Conservation (phyloP, 1,140 invertebrate genomes). For the Condylostylus longicornis region DNA sequence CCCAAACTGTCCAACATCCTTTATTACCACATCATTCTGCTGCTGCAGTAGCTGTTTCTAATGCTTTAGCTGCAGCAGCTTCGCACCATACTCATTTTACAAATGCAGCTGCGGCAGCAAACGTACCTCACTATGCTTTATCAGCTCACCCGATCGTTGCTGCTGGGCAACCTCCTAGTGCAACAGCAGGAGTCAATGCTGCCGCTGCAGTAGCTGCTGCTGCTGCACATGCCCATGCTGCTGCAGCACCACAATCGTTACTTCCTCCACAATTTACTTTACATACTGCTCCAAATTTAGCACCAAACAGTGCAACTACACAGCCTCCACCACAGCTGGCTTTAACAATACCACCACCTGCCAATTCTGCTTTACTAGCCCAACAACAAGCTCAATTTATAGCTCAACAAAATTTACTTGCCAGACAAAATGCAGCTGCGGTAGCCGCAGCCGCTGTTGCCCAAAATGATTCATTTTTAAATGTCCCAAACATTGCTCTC, state of each 20-base stretch:
- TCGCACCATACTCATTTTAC: conserved; percentile 12
- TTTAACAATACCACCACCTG: conserved; percentile 11
- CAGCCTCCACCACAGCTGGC: conserved; percentile 9
- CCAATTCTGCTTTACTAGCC: conserved; percentile 22
- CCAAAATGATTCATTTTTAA: conserved; percentile 22
- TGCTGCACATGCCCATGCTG: conserved; percentile 5
- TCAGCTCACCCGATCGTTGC: conserved; percentile 1
- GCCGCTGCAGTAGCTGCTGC: conserved; percentile 9
- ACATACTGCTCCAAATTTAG: neutral
- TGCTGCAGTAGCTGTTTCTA: conserved; percentile 10
- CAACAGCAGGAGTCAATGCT: conserved; percentile 5
- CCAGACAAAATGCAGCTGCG: conserved; percentile 23
- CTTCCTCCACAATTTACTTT: neutral
- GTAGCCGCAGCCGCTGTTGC: conserved; percentile 23
- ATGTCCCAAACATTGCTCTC: conserved; percentile 21
- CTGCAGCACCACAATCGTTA: conserved; percentile 8
- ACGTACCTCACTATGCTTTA: conserved; percentile 3
- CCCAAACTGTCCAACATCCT: conserved; percentile 8
- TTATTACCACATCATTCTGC: conserved; percentile 12
- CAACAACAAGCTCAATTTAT: conserved; percentile 31
- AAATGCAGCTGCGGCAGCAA: conserved; percentile 9
- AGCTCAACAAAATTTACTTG: conserved; percentile 28
- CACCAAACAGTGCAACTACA: conserved; percentile 7
- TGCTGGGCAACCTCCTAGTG: conserved; percentile 4
- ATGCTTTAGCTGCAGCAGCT: conserved; percentile 17